Conservation (phyloP, 2,888 invertebrate genomes). For the Dicyrtoma fusca region DNA sequence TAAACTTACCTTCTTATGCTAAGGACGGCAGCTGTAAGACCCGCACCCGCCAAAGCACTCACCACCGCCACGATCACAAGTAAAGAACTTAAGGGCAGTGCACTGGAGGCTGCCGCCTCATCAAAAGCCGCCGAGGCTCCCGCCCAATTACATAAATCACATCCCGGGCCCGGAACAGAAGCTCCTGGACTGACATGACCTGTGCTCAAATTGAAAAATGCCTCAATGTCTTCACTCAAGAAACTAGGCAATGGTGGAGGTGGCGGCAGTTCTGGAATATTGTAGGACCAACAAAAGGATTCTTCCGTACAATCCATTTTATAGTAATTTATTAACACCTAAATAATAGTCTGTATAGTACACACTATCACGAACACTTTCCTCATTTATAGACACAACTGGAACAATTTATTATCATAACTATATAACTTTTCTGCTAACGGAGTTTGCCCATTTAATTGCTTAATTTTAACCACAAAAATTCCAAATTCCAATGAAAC, state of each 20-base stretch:
- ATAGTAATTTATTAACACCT: not conserved
- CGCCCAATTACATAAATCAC: constrained; percentile 52
- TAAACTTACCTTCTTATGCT: constrained; percentile 46
- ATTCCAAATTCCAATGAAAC: not conserved
- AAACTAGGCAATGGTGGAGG: constrained; percentile 50
- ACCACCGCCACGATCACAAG: constrained; percentile 53
- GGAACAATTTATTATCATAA: not conserved
- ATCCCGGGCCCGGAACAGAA: constrained; percentile 26
- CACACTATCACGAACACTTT: not conserved
- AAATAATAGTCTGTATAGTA: not conserved
- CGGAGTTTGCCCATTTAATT: not conserved
- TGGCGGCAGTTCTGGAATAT: constrained; percentile 46
- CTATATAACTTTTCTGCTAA: not conserved
- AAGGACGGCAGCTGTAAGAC: constrained; percentile 47
- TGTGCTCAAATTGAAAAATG: constrained; percentile 25
- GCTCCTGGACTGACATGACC: not conserved
- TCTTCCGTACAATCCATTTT: constrained; percentile 37
- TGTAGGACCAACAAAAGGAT: constrained; percentile 31
- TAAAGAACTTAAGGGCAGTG: constrained; percentile 47
- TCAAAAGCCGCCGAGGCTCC: constrained; percentile 22
- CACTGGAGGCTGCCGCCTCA: not conserved
- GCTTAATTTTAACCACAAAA: not conserved
- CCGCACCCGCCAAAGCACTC: constrained; percentile 53
- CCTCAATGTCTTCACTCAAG: constrained; percentile 34
- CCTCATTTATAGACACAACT: not conserved